Conservation (phyloP, 2,797 vertebrate genomes). For the Spondyliosoma cantharus region DNA sequence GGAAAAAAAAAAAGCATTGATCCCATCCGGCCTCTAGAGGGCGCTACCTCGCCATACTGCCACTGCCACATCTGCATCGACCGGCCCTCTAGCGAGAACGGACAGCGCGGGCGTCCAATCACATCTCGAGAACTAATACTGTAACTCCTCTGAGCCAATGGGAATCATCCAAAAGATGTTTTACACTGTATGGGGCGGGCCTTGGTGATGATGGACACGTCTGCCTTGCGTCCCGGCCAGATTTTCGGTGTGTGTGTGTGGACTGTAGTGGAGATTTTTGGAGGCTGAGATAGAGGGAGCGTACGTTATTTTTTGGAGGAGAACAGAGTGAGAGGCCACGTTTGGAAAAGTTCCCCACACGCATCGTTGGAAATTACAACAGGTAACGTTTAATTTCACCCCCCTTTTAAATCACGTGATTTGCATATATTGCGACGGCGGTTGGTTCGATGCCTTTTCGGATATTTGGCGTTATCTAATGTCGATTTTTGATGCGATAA, state of each 20-base stretch:
- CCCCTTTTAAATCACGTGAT: constrained; percentile 73
- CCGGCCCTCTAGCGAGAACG: constrained; percentile 36
- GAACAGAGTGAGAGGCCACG: constrained; percentile 55
- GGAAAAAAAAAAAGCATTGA: constrained; percentile 22
- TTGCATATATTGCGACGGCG: constrained; percentile 29
- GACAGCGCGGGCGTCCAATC: constrained; percentile 65
- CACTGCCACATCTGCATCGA: constrained; percentile 20
- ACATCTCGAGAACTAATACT: constrained; percentile 44
- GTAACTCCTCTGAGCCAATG: constrained; percentile 69
- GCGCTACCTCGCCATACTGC: constrained; percentile 9
- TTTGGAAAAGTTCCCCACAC: constrained; percentile 56
- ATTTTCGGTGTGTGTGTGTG: constrained; percentile 61
- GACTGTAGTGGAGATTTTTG: constrained; percentile 63
- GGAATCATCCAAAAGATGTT: constrained; percentile 32
- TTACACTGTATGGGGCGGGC: constrained; percentile 76
- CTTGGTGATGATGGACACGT: constrained; percentile 72
- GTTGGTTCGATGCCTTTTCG: constrained; percentile 37
- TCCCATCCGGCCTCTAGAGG: constrained; percentile 18
- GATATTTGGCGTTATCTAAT: constrained; percentile 7
- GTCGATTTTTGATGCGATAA: not conserved
- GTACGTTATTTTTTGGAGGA: constrained; percentile 56
- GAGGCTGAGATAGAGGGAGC: constrained; percentile 65
- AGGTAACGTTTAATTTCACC: constrained; percentile 68
- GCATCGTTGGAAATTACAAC: constrained; percentile 49
- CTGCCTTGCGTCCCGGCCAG: constrained; percentile 58